Percentiles rank a stretch among this genome's conserved stretches.
Evolutionary conservation across 2,888 invertebrate genomes (phyloP).

Genomic region (Cheilosia variabilis): DNA sequence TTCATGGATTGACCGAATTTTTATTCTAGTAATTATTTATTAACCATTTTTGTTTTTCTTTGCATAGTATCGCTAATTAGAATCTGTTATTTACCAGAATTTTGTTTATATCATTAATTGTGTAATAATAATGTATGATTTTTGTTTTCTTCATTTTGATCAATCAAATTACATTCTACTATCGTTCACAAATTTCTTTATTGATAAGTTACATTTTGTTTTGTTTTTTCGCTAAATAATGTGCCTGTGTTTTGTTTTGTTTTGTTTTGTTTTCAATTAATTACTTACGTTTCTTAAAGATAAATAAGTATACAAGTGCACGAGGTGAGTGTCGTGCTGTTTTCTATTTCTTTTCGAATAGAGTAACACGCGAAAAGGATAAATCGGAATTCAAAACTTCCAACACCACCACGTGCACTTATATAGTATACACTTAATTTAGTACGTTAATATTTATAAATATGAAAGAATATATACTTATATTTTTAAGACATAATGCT

Average conservation of each 20-base stretch:
- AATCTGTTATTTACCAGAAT: slow-evolving; percentile 32
- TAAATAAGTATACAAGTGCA: slow-evolving; percentile 46
- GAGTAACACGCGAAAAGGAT: slow-evolving; percentile 1
- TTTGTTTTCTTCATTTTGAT: slow-evolving; percentile 13
- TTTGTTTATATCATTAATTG: slow-evolving; percentile 27
- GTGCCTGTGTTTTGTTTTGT: slow-evolving; percentile 40
- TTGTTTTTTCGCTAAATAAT: slow-evolving; percentile 34
- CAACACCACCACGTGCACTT: slow-evolving; percentile 50
- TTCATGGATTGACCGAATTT: slow-evolving; percentile 38
- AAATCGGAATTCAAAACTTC: background rate
- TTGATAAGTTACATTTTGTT: slow-evolving; percentile 40
- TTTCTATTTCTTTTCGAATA: slow-evolving; percentile 10
- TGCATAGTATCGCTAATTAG: slow-evolving; percentile 35
- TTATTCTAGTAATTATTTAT: slow-evolving; percentile 23
- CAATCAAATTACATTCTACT: slow-evolving; percentile 33
- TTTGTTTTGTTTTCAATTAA: slow-evolving; percentile 21
- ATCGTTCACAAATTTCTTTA: slow-evolving; percentile 31
- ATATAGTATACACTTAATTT: slow-evolving; percentile 52
- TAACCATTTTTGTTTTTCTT: slow-evolving; percentile 14
- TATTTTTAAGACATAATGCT: slow-evolving; percentile 69
- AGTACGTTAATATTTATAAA: slow-evolving; percentile 67
- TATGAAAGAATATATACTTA: slow-evolving; percentile 73
- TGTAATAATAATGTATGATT: slow-evolving; percentile 19
- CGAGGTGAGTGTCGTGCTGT: slow-evolving; percentile 14
- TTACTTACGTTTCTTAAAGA: slow-evolving; percentile 35